A percentile compares a stretch with the other conserved stretches of the same genome.
These are phyloP conservation scores for Hermaeophaga mercurialis DNA, from an alignment of 2,888 invertebrate genomes.

Conservation along the genomic window DNA sequence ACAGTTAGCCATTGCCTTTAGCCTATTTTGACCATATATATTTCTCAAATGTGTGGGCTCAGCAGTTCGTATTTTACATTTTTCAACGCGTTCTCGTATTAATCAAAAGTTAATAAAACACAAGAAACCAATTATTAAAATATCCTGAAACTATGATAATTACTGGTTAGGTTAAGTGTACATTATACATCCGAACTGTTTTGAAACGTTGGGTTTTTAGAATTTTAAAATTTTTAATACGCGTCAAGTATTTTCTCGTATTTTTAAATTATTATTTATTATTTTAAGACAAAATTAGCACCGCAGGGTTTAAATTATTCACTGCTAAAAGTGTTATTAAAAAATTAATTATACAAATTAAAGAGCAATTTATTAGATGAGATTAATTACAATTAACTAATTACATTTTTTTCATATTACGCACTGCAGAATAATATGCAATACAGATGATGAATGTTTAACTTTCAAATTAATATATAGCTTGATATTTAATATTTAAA, in stretches of 20 bases:
- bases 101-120: conserved; percentile 30
- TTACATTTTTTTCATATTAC: too few species aligned
- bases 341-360: too few species aligned
- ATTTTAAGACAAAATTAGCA: background rate
- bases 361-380: too few species aligned
- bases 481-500: too few species aligned
- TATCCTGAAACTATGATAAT: conserved; percentile 22
- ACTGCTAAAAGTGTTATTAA: too few species aligned
- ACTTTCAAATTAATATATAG: too few species aligned
- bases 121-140: conserved; percentile 27
- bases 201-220: conserved; percentile 1
- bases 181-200: background rate
- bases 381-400: too few species aligned
- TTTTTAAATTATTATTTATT: conserved; percentile 7
- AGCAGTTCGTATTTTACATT: conserved; percentile 31
- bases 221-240: conserved; percentile 4
- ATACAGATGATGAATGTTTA: too few species aligned
- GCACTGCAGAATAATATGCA: too few species aligned
- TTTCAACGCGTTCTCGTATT: conserved; percentile 29
- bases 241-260: background rate
- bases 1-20: background rate
- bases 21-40: conserved; percentile 15
- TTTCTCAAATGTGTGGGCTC: conserved; percentile 35
- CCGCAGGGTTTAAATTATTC: too few species aligned
- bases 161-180: conserved; percentile 8